phyloP scores from a whole-genome alignment of 1,140 invertebrate genomes.

The Ooceraea biroi region DNA sequence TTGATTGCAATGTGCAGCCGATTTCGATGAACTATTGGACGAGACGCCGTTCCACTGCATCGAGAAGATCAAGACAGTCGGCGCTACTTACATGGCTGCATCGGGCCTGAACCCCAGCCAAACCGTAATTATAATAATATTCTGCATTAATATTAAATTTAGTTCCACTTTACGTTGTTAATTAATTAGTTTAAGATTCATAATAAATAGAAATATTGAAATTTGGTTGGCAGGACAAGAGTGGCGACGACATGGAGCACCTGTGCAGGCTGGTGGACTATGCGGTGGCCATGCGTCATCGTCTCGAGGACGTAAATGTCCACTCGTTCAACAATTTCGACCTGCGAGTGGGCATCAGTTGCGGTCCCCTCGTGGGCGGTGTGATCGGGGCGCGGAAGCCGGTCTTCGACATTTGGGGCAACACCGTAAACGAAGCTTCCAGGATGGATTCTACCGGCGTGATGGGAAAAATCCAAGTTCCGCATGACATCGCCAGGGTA shows the following conservation, averaged over 20 bases:
- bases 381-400: conserved; percentile 99
- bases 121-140: conserved; percentile 85
- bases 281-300: conserved; percentile 95
- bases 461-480: conserved; percentile 95
- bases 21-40: conserved; percentile 96
- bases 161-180: not conserved
- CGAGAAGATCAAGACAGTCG: conserved; percentile 99
- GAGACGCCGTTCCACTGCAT: conserved; percentile 96
- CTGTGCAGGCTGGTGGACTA: conserved; percentile 96
- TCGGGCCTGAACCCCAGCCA: conserved; percentile 95
- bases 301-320: conserved; percentile 96
- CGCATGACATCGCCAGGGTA: conserved; percentile 93
- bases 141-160: not conserved
- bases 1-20: conserved; percentile 87
- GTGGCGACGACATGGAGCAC: conserved; percentile 90
- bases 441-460: conserved; percentile 96
- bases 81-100: conserved; percentile 99
- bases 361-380: conserved; percentile 97
- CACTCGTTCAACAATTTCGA: conserved; percentile 99
- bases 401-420: conserved; percentile 99
- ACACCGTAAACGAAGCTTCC: conserved; percentile 98
- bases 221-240: conserved; percentile 82
- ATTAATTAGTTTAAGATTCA: not conserved
- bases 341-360: conserved; percentile 96
- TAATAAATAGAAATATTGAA: not conserved